Conservation (phyloP, 1,140 invertebrate genomes). For the Aphaenogaster floridana region DNA sequence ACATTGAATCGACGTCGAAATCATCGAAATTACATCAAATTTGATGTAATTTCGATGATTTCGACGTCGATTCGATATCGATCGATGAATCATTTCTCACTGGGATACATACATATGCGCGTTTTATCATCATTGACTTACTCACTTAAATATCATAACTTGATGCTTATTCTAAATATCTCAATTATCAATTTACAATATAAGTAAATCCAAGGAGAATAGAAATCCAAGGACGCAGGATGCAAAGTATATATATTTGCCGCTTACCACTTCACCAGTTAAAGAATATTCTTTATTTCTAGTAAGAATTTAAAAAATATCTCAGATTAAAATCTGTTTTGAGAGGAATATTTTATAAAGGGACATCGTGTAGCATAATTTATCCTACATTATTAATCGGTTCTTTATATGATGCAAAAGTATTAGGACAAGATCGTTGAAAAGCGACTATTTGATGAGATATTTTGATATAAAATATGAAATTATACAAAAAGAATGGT, state of each 20-base stretch:
- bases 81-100: no score
- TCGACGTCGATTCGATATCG: no score
- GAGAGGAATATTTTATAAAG: not conserved
- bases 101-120: not conserved
- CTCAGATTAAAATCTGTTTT: not conserved
- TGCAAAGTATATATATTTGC: not conserved
- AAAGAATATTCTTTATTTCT: not conserved
- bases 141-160: slow-evolving; percentile 6
- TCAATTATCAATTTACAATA: not conserved
- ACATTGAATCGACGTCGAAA: no score
- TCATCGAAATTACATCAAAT: no score
- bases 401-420: not conserved
- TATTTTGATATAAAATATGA: not conserved
- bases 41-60: no score
- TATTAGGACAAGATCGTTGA: not conserved
- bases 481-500: not conserved
- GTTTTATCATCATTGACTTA: not conserved
- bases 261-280: not conserved
- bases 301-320: slow-evolving; percentile 7
- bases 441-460: not conserved
- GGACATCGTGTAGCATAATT: not conserved
- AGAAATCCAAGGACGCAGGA: not conserved
- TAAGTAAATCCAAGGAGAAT: not conserved
- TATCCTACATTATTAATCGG: not conserved
- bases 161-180: not conserved